phyloP scores from a whole-genome alignment of 2,888 invertebrate species.

The Antitype chi region DNA sequence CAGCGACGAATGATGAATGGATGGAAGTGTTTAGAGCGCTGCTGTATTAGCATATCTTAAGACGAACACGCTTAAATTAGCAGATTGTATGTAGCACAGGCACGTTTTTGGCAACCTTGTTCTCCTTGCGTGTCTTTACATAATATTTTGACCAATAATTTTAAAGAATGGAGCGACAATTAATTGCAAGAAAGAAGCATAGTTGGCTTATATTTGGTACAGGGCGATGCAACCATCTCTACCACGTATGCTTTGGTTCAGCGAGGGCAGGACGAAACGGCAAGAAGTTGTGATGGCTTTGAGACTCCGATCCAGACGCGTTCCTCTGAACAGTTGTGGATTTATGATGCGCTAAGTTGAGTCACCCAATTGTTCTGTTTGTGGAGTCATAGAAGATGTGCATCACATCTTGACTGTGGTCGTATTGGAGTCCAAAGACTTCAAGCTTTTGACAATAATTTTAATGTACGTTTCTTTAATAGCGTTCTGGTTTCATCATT shows the following conservation, averaged over 20 bases:
- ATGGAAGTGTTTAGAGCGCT: slow-evolving; percentile 17
- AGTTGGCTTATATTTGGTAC: not conserved
- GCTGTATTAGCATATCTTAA: slow-evolving; percentile 27
- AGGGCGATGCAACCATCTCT: not conserved
- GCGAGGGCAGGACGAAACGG: not conserved
- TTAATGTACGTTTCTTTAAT: no score
- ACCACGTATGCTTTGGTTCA: not conserved
- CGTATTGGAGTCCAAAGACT: no score
- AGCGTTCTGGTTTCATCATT: no score
- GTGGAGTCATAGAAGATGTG: no score
- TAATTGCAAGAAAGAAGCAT: slow-evolving; percentile 4
- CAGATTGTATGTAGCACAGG: slow-evolving; percentile 2
- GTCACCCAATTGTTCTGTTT: not conserved
- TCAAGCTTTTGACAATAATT: no score
- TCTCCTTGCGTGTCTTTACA: not conserved
- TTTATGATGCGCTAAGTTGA: not conserved
- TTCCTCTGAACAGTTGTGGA: not conserved
- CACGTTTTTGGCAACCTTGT: slow-evolving; percentile 3
- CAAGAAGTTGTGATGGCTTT: not conserved
- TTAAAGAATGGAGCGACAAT: not conserved
- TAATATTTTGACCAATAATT: not conserved
- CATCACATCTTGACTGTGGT: no score
- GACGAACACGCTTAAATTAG: not conserved
- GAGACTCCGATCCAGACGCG: not conserved
- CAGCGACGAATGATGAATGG: slow-evolving; percentile 20